Base-by-base conservation (phyloP, 1,140 invertebrate species). In the Lerema accius region DNA sequence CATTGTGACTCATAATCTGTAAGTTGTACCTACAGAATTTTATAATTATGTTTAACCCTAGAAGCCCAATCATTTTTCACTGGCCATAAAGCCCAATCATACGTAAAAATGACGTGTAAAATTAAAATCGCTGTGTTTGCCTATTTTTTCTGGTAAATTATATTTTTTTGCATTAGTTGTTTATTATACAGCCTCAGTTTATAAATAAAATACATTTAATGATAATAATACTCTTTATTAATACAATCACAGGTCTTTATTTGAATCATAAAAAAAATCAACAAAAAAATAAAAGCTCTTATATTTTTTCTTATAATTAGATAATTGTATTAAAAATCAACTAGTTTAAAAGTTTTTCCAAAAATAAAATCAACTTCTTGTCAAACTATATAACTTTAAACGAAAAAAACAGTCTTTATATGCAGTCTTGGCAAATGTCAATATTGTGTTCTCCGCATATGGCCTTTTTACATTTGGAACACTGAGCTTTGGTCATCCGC, bases 71-170 rank as follows among this genome's bases (percentile, higher is more conserved):
- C 14, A 42, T 42, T 16, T 42, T 42, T 42, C 1, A 7, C 40
- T 42, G 7, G 40, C 7, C 16, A 15, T 10, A 42, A 42, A 42
- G 40, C 45, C 60, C 40, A 63, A 53, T 55, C 60, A 46, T 63
- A 53, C 50, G 60, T 53, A 42, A 63, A 53, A 53, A 63, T 63
- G 83, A 58, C 39, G 55, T 19, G 39, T 72, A 42, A 19, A 37
- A 39, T 17, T 13, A 49, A 50, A 61, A 49, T 48, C 19, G 10
- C 32, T 19, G 45, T 39, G 1, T 49, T 37, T 49, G 32, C 6
- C 17, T 49, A 49, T 40, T 49, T 46, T 48, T 60, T 46, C 32
- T 39, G 32, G 14, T 51, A 17, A 51, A 39, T 23, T 3, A 11
- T 51, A 35, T 39, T 37, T 51, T 51, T 51, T 51, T 51, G 32